Conservation (phyloP, 2,797 vertebrate species). For the Cryptoprocta ferox region DNA sequence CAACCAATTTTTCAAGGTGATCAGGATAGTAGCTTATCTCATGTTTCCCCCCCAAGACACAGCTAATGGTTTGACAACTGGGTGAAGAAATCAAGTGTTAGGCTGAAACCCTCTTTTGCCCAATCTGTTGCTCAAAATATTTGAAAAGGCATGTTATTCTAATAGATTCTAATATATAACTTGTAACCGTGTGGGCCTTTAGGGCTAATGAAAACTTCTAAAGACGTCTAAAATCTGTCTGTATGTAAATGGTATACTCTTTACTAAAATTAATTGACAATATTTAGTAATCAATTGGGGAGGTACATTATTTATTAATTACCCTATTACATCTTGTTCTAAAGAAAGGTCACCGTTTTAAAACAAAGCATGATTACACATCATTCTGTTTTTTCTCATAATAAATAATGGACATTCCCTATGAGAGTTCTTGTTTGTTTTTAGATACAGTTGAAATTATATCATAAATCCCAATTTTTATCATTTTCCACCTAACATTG, state of each 20-base stretch:
- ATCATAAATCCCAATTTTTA: slow-evolving; percentile 16
- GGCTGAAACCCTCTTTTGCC: neutral
- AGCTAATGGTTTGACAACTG: neutral
- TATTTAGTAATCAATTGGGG: neutral
- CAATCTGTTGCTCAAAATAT: neutral
- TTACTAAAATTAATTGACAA: slow-evolving; percentile 10
- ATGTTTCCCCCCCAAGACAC: neutral
- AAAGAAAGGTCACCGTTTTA: neutral
- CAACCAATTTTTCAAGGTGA: neutral
- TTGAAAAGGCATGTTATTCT: neutral
- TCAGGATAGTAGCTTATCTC: neutral
- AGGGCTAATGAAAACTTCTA: neutral
- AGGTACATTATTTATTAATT: neutral
- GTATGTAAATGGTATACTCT: neutral
- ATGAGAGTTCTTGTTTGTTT: slow-evolving; percentile 6
- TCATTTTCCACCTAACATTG: neutral
- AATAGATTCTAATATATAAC: neutral
- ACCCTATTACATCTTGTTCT: neutral
- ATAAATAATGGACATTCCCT: neutral
- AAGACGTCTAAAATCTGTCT: neutral
- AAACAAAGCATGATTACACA: neutral
- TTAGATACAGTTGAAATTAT: neutral
- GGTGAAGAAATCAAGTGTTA: neutral
- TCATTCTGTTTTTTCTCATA: neutral
- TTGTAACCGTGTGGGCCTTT: neutral